phyloP scores from a whole-genome alignment of 2,888 invertebrate genomes.

The Mimumesa dahlbomi region DNA sequence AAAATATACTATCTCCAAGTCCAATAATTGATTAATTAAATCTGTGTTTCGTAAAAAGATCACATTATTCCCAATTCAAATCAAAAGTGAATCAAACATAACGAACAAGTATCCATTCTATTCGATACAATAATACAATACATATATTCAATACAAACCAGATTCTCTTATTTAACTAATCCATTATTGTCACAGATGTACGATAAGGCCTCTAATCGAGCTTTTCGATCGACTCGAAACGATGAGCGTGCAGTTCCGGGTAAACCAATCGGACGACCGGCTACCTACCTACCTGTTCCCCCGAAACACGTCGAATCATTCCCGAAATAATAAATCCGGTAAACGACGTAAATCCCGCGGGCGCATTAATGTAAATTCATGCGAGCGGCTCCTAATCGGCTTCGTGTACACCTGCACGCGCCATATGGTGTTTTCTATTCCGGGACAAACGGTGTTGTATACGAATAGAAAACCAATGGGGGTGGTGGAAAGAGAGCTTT shows the following conservation, averaged over 20 bases:
- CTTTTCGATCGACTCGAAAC: not conserved
- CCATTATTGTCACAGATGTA: too few relatives aligned
- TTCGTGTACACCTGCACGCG: conserved; percentile 77
- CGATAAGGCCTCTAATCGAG: not conserved
- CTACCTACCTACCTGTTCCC: conserved; percentile 30
- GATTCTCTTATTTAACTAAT: too few relatives aligned
- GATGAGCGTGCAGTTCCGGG: conserved; percentile 1
- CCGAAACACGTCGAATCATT: conserved; percentile 68
- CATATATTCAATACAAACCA: too few relatives aligned
- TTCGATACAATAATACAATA: too few relatives aligned
- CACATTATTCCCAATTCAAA: too few relatives aligned
- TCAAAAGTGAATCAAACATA: too few relatives aligned
- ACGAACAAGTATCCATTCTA: too few relatives aligned
- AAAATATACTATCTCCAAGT: too few relatives aligned
- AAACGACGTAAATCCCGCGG: conserved; percentile 73
- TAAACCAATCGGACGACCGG: not conserved
- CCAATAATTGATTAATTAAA: too few relatives aligned
- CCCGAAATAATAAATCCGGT: conserved; percentile 76
- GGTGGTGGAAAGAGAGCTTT: conserved; percentile 32
- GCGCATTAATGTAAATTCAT: conserved; percentile 79
- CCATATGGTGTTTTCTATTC: conserved; percentile 79
- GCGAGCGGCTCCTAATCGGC: conserved; percentile 75
- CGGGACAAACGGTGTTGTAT: conserved; percentile 42
- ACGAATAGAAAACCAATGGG: conserved; percentile 46
- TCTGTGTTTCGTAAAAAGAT: too few relatives aligned